Percentiles rank a stretch among this genome's conserved stretches.
Evolutionary conservation across 2,888 invertebrate genomes (phyloP).

Genomic region (Eupelmus urozonus): DNA sequence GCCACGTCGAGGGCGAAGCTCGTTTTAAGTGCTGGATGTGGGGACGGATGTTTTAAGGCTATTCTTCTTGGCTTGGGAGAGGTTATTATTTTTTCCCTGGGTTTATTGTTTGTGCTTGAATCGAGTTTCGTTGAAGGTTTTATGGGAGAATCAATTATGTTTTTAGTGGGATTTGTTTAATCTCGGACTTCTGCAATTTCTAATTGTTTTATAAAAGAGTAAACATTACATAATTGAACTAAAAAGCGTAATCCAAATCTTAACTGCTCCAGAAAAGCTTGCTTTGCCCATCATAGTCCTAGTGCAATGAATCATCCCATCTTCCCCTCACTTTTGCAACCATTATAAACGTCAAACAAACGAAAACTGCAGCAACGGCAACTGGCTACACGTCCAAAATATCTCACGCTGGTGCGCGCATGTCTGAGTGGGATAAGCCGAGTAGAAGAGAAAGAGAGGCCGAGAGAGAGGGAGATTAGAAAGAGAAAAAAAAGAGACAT

Average conservation of each 20-base stretch:
- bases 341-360: conserved; percentile 36
- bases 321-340: background rate
- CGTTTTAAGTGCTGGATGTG: no score
- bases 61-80: no score
- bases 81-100: no score
- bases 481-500: conserved; percentile 38
- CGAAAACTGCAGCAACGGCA: background rate
- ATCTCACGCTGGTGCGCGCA: background rate
- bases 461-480: conserved; percentile 52
- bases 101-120: no score
- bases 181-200: background rate
- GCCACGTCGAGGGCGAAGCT: no score
- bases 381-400: background rate
- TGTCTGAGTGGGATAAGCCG: conserved; percentile 36
- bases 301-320: background rate
- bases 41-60: no score
- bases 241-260: no score
- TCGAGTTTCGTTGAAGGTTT: no score
- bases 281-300: no score
- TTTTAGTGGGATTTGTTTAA: no score
- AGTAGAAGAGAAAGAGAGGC: conserved; percentile 41
- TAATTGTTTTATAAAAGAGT: background rate
- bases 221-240: background rate
- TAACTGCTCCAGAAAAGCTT: no score
- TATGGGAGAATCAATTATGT: no score